Base-by-base conservation (phyloP, 2,113 vertebrate genomes). In the Lampris incognitus region DNA sequence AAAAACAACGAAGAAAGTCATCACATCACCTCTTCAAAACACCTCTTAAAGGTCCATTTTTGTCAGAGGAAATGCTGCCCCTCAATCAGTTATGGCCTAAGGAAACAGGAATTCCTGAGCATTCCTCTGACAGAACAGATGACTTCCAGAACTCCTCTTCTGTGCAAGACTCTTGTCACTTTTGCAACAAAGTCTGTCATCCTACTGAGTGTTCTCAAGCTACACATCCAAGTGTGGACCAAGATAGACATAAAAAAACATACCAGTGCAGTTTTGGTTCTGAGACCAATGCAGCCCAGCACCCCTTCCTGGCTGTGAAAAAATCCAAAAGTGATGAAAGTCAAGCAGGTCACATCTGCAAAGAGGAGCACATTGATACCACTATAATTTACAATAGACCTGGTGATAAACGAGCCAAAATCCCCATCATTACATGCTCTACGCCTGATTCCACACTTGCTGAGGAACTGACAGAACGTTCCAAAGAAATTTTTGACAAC, bases 281-380 rank as follows among this genome's bases (percentile, higher is more conserved):
- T 55, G 67, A 83, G 24, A 10, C 58, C 13, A 9, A 0, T 44
- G 40, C 60, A 63, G 7, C 38, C 76, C 75, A 70, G 55, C 66
- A 69, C 55, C 82, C 87, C 60, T 44, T 85, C 51, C 82, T 86
- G 69, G 83, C 77, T 69, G 85, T 85, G 5, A 91, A 83, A 59
- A 80, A 84, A 49, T 87, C 72, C 0, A 86, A 82, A 44, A 87
- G 49, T 72, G 83, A 87, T 49, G 81, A 87, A 52, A 72, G n/a
- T 72, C 76, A 66, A 68, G 50, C 37, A 54, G 55, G 69, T 42
- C 8, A 2, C 11, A 50, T 36, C 3, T 60, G 41, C 38, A 57
- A 49, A 65, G 76, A 85, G 36, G 10, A 3, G 48, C 8, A 39
- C 46, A 56, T n/a, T n/a, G 70, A 84, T 81, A 55, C 62, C 2